These are phyloP conservation scores for Elgaria multicarinata DNA, from an alignment of 2,113 vertebrate species.

Conservation along the genomic window DNA sequence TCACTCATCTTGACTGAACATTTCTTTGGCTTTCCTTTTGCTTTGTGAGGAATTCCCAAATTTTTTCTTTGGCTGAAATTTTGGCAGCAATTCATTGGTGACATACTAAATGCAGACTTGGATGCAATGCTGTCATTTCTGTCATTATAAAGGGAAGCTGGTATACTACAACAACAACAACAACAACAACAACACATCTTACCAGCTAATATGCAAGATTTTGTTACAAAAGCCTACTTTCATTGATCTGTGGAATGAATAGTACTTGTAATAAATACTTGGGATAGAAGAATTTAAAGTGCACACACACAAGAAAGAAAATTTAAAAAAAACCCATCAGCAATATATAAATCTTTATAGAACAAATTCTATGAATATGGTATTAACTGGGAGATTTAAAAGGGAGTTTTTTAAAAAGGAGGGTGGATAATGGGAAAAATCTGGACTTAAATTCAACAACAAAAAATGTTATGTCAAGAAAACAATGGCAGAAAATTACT, in stretches of 20 bases:
- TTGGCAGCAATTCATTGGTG: conserved; percentile 18
- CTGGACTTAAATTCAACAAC: conserved; percentile 55
- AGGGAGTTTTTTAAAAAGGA: conserved; percentile 60
- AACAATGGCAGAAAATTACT: conserved; percentile 73
- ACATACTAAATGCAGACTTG: conserved; percentile 65
- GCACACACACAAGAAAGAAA: conserved; percentile 43
- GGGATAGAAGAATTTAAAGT: conserved; percentile 56
- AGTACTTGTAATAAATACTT: conserved; percentile 54
- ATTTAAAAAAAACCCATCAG: neutral
- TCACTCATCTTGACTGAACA: neutral
- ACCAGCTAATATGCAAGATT: conserved; percentile 55
- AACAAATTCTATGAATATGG: conserved; percentile 69
- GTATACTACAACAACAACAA: conserved; percentile 63
- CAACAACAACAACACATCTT: no score
- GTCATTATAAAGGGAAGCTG: conserved; percentile 61
- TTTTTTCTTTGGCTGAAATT: conserved; percentile 17
- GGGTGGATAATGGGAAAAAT: conserved; percentile 55
- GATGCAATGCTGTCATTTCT: conserved; percentile 71
- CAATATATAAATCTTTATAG: conserved; percentile 60
- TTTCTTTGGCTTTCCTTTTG: accelerated
- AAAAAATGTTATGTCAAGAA: conserved; percentile 51
- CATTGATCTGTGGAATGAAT: conserved; percentile 56
- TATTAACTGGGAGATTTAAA: conserved; percentile 60
- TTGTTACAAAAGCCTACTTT: conserved; percentile 60
- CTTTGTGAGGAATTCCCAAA: neutral